These are phyloP conservation scores for Deilephila porcellus DNA, from an alignment of 2,888 invertebrate species.

Conservation along the genomic window DNA sequence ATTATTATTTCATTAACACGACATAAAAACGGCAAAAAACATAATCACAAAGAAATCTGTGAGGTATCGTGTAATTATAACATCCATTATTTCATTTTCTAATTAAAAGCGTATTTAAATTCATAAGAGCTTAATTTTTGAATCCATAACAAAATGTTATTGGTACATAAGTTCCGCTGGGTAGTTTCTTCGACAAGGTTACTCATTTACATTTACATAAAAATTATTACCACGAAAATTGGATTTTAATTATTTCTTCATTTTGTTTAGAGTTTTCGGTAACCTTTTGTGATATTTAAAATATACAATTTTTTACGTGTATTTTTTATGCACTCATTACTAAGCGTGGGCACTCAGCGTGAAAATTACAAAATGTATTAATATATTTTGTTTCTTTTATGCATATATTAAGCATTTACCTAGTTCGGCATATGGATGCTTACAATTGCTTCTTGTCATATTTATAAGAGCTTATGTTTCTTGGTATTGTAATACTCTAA, in stretches of 20 bases:
- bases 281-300: no score
- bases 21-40: slow-evolving; percentile 5
- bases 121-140: slow-evolving; percentile 15
- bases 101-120: slow-evolving; percentile 16
- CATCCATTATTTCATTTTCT: background rate
- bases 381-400: no score
- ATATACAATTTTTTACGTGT: no score
- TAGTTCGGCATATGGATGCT: no score
- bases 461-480: no score
- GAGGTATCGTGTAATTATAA: background rate
- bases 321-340: no score
- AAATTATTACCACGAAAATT: background rate
- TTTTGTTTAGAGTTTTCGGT: background rate
- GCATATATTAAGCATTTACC: no score
- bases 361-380: no score
- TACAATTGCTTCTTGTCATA: no score
- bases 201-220: background rate
- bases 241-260: no score
- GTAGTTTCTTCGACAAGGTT: slow-evolving; percentile 6
- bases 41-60: background rate
- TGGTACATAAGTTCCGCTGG: background rate
- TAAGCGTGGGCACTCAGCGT: no score
- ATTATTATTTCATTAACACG: slow-evolving; percentile 4
- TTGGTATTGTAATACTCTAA: no score
- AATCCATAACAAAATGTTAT: slow-evolving; percentile 13